Conservation (phyloP, 2,888 invertebrate genomes). For the Phyllotreta cruciferae region DNA sequence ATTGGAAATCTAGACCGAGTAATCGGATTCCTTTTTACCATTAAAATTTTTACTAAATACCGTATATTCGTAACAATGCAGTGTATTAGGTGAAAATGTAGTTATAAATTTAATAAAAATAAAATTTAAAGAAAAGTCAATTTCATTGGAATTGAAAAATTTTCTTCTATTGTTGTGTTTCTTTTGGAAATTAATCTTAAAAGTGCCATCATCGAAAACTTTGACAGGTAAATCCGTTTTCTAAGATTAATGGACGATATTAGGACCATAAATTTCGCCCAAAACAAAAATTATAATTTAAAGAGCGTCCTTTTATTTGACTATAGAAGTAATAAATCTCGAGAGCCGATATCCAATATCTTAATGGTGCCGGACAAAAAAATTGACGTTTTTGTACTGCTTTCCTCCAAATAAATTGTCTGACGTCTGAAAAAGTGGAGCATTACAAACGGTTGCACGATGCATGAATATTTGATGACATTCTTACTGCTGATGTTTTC, state of each 20-base stretch:
- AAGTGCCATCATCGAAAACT: not conserved
- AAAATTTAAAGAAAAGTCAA: too few species aligned
- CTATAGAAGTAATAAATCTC: slow-evolving; percentile 38
- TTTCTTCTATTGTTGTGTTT: too few species aligned
- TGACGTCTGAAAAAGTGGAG: slow-evolving; percentile 33
- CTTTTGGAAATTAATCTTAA: too few species aligned
- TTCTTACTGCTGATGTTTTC: slow-evolving; percentile 30
- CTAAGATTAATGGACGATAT: slow-evolving; percentile 26
- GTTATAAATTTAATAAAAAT: too few species aligned
- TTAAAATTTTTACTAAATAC: too few species aligned
- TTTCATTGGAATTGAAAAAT: too few species aligned
- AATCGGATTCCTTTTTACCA: too few species aligned
- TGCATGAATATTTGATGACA: slow-evolving; percentile 31
- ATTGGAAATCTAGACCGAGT: too few species aligned
- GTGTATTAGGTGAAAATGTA: too few species aligned
- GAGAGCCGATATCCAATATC: slow-evolving; percentile 38
- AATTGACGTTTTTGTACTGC: slow-evolving; percentile 35
- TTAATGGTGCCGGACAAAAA: slow-evolving; percentile 39
- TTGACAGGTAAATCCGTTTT: slow-evolving; percentile 21
- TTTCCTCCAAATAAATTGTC: slow-evolving; percentile 35
- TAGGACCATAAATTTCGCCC: slow-evolving; percentile 23
- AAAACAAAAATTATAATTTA: slow-evolving; percentile 35
- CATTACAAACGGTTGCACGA: slow-evolving; percentile 31
- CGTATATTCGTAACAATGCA: too few species aligned
- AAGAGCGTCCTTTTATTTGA: slow-evolving; percentile 34